Evolutionary conservation across 2,888 invertebrate species (phyloP), one percentile per base, ranked within the genome.

Genomic region (Acleris literana): DNA sequence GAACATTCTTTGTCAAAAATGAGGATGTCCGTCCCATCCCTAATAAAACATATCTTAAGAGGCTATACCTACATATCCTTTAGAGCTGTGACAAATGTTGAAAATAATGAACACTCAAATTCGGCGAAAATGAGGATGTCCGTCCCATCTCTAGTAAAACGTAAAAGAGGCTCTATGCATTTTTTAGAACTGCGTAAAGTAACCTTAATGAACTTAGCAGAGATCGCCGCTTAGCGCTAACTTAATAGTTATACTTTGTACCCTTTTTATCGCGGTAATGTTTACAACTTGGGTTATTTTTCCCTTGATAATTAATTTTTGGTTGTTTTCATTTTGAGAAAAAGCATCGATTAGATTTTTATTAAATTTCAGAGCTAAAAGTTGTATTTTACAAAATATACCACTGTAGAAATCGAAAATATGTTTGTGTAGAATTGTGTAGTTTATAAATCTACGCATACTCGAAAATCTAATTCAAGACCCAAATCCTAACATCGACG

Each of bases 201-300:
- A 44, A 60, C 59, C 60, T 60, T 49, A 64, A 54, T 59, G 48
- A 64, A 64, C 48, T 64, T 64, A 55, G 52, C 54, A 20, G 48
- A 44, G 18, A 54, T 48, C 16, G 22, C 29, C 22, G 52, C 59
- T 49, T 20, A 1, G 57, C 48, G 43, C n/a, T 43, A 49, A 59
- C 54, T 52, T 60, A 60, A 55, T 49, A 43, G 64, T 54, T 62
- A 62, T 61, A 29, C 53, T 53, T 61, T 61, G 29, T 44, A 22
- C 9, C 44, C 39, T 39, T 46, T 54, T 54, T 54, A 39, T 54
- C 18, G 13, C 18, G 16, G 33, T 39, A 18, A 39, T 39, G 33
- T 39, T 54, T 18, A 16, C 3, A 11, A 39, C 54, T 54, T 54
- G 13, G 5, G 11, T 54, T 18, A 54, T 54, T 39, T 33, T 6